Conservation (phyloP, 2,888 invertebrate genomes). For the Dryobotodes eremita region DNA sequence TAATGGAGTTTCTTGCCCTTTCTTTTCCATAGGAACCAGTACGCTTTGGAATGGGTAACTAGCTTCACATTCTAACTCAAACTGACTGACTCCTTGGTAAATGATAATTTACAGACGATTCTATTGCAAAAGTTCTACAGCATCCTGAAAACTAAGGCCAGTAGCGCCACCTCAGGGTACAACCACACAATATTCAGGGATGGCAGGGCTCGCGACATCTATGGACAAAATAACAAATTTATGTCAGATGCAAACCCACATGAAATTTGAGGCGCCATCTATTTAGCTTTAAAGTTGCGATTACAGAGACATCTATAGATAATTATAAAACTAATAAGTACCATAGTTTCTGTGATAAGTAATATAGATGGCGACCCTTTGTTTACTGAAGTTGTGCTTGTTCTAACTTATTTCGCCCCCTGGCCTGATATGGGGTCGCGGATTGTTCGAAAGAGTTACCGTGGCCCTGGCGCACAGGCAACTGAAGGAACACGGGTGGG, state of each 20-base stretch:
- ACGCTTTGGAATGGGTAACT: not conserved
- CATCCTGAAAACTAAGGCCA: not conserved
- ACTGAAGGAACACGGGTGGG: no score
- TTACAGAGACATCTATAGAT: no score
- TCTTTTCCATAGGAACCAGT: not conserved
- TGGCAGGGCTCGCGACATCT: not conserved
- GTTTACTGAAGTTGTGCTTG: no score
- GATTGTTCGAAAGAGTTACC: no score
- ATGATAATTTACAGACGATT: not conserved
- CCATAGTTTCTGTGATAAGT: no score
- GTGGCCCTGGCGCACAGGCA: no score
- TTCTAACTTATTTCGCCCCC: no score
- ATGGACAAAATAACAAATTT: not conserved
- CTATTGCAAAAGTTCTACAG: not conserved
- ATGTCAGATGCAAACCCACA: not conserved
- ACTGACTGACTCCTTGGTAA: not conserved
- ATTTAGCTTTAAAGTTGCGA: no score
- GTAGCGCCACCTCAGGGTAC: slow-evolving; percentile 25
- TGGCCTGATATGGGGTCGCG: no score
- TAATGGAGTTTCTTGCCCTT: no score
- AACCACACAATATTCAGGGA: not conserved
- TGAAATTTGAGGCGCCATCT: slow-evolving; percentile 21
- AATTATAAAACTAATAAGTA: no score
- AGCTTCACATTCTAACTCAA: not conserved
- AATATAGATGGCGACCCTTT: no score